Evolutionary conservation across 2,888 invertebrate genomes (phyloP).

Genomic region (Furcula furcula): DNA sequence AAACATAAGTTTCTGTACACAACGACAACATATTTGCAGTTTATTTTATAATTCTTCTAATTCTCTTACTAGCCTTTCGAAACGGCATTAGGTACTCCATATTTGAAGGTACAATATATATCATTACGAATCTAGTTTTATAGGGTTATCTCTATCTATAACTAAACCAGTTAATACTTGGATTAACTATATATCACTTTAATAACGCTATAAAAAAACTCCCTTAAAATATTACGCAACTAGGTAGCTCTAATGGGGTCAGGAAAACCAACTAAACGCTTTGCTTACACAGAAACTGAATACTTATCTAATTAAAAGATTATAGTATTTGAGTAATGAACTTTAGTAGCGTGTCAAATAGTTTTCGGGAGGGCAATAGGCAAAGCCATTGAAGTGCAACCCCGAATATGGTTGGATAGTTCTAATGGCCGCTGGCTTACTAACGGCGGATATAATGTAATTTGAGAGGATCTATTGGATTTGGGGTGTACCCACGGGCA

Average conservation of each 20-base stretch:
- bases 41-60: too few relatives aligned
- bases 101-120: too few relatives aligned
- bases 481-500: constrained; percentile 55
- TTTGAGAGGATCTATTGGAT: constrained; percentile 60
- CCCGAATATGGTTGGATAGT: constrained; percentile 73
- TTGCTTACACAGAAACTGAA: constrained; percentile 47
- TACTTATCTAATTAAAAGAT: constrained; percentile 68
- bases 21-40: too few relatives aligned
- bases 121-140: too few relatives aligned
- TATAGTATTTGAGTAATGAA: constrained; percentile 70
- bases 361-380: constrained; percentile 68
- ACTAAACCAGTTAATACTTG: too few relatives aligned
- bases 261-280: constrained; percentile 15
- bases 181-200: too few relatives aligned
- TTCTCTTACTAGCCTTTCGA: too few relatives aligned
- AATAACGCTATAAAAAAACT: too few relatives aligned
- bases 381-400: constrained; percentile 75
- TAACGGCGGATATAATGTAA: constrained; percentile 68
- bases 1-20: too few relatives aligned
- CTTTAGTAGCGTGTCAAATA: constrained; percentile 69
- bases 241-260: constrained; percentile 9
- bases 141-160: too few relatives aligned
- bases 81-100: too few relatives aligned
- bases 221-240: background rate
- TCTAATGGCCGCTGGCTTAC: constrained; percentile 62